Percentiles rank a stretch among this genome's conserved stretches.
phyloP scores from a whole-genome alignment of 2,113 vertebrate species.

The Calypte anna region DNA sequence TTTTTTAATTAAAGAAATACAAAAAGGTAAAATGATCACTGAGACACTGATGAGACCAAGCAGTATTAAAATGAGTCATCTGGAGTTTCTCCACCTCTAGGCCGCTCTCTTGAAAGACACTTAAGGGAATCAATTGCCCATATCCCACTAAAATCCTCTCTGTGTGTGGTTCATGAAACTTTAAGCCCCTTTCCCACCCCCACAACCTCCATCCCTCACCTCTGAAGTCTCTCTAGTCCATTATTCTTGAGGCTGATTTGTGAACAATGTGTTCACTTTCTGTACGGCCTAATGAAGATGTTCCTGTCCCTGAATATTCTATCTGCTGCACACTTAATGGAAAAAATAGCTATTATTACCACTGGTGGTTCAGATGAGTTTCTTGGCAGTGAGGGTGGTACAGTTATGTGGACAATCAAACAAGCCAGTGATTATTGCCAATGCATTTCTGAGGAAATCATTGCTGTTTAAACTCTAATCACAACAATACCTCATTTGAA shows the following conservation, averaged over 20 bases:
- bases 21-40: background rate
- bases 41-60: background rate
- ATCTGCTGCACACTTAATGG: slow-evolving; percentile 17
- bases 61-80: background rate
- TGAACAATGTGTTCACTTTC: slow-evolving; percentile 42
- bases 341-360: slow-evolving; percentile 17
- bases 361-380: slow-evolving; percentile 8
- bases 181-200: slow-evolving; percentile 20
- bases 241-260: slow-evolving; percentile 22
- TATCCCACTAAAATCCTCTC: slow-evolving; percentile 50
- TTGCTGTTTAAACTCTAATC: slow-evolving; percentile 70
- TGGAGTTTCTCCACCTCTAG: background rate
- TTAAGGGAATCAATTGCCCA: slow-evolving; percentile 50
- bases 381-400: slow-evolving; percentile 42
- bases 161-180: slow-evolving; percentile 28
- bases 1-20: background rate
- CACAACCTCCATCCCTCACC: slow-evolving; percentile 30
- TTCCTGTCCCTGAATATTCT: slow-evolving; percentile 32
- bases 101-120: background rate
- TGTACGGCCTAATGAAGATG: slow-evolving; percentile 27
- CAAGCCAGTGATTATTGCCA: slow-evolving; percentile 35
- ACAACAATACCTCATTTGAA: slow-evolving; percentile 65
- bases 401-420: slow-evolving; percentile 50
- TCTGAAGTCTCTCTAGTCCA: slow-evolving; percentile 45
- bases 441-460: slow-evolving; percentile 58